These are phyloP conservation scores for Heliocidaris erythrogramma DNA, from an alignment of 35 echinoderm and acorn worm genomes.

Conservation along the genomic window DNA sequence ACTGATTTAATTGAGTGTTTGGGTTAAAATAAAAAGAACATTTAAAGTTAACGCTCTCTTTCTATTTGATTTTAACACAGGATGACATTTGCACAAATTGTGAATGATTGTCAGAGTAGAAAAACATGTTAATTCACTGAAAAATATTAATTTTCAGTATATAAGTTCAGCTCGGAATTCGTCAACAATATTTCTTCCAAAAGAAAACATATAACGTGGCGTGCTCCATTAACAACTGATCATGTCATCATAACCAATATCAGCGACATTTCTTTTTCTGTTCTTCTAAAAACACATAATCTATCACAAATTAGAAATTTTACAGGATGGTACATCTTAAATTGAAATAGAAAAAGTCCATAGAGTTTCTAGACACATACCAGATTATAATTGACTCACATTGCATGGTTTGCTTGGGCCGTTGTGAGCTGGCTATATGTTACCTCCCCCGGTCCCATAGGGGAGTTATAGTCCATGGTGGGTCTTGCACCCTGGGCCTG, in stretches of 20 bases:
- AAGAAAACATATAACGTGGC: neutral
- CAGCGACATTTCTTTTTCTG: neutral
- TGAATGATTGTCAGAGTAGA: conserved; percentile 25
- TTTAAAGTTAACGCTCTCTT: conserved; percentile 41
- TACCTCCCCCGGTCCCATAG: conserved; percentile 72
- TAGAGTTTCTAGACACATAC: neutral
- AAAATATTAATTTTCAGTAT: neutral
- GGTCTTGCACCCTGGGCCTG: conserved; percentile 72
- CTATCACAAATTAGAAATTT: neutral
- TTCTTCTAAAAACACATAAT: neutral
- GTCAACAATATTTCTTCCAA: neutral
- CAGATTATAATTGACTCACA: conserved; percentile 19
- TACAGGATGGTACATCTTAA: neutral
- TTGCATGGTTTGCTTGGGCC: conserved; percentile 73
- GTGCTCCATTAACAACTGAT: neutral
- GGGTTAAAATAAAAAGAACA: neutral
- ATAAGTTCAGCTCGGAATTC: neutral
- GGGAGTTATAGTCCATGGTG: conserved; percentile 85
- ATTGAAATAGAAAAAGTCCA: conserved; percentile 13
- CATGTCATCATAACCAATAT: neutral
- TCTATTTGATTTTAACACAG: conserved; percentile 46
- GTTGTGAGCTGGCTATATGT: conserved; percentile 95
- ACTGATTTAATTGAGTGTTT: neutral
- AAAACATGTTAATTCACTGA: neutral
- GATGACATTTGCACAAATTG: conserved; percentile 38